Evolutionary conservation across 2,113 vertebrate species (phyloP).

Genomic region (Oplegnathus fasciatus): DNA sequence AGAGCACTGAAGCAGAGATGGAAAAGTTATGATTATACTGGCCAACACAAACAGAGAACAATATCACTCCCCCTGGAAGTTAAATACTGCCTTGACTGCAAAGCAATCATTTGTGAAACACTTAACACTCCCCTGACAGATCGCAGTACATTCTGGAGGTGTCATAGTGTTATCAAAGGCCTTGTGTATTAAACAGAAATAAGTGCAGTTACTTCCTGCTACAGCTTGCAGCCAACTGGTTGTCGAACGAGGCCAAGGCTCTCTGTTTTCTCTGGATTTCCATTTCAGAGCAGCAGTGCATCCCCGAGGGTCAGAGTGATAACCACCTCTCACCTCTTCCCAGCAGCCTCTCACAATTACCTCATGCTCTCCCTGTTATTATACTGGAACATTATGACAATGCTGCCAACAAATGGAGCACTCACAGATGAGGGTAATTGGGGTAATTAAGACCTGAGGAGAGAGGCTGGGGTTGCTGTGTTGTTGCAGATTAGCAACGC

Average conservation of each 20-base stretch:
- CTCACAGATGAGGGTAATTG: constrained; percentile 34
- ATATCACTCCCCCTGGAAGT: constrained; percentile 21
- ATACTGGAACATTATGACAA: constrained; percentile 12
- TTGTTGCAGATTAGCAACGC: neutral
- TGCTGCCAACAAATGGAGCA: constrained; percentile 25
- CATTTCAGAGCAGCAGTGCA: constrained; percentile 18
- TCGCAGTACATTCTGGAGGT: constrained; percentile 24
- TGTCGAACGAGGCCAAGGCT: neutral
- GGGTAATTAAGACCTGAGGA: constrained; percentile 45
- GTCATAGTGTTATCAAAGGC: constrained; percentile 23
- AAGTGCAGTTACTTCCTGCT: constrained; percentile 5
- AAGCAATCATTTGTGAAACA: constrained; percentile 46
- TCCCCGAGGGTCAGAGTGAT: constrained; percentile 24
- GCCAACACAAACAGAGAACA: constrained; percentile 46
- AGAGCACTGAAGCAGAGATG: constrained; percentile 13
- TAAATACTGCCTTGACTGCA: constrained; percentile 35
- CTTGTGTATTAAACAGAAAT: constrained; percentile 39
- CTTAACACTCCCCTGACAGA: constrained; percentile 28
- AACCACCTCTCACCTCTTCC: constrained; percentile 46
- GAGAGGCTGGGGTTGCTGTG: constrained; percentile 7
- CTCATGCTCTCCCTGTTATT: constrained; percentile 23
- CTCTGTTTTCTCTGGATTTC: constrained; percentile 24
- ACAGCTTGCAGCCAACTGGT: constrained; percentile 14
- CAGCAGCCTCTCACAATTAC: constrained; percentile 38
- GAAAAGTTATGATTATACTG: constrained; percentile 35